These are phyloP conservation scores for Corvus hawaiiensis DNA, from an alignment of 2,113 vertebrate species.

Conservation along the genomic window DNA sequence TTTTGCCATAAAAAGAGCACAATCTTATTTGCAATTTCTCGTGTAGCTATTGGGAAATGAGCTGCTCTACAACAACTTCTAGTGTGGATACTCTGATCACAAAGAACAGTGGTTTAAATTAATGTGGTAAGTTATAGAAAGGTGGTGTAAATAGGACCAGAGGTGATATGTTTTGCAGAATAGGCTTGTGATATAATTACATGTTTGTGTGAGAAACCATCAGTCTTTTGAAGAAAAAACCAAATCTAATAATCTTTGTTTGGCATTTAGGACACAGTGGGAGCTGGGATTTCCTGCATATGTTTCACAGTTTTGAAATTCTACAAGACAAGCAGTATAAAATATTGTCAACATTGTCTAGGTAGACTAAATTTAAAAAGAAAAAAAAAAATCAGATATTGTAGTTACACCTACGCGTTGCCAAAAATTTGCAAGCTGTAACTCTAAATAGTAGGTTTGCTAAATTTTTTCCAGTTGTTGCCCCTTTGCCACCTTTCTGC, in stretches of 20 bases:
- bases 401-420: not conserved
- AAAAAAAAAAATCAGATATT: not conserved
- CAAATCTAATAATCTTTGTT: not conserved
- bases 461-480: not conserved
- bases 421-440: not conserved
- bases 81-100: not conserved
- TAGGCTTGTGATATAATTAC: not conserved
- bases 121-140: not conserved
- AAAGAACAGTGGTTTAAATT: not conserved
- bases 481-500: not conserved
- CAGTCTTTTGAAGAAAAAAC: not conserved
- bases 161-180: not conserved
- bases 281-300: not conserved
- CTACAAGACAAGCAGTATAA: not conserved
- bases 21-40: not conserved
- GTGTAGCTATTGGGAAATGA: not conserved
- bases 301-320: not conserved
- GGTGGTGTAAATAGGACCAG: not conserved
- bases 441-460: not conserved
- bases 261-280: not conserved
- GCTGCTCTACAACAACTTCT: not conserved
- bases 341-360: not conserved
- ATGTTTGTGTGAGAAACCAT: not conserved
- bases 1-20: not conserved
- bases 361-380: not conserved